Percentiles rank a stretch among this genome's conserved stretches.
phyloP scores from a whole-genome alignment of 2,888 invertebrate species.

The Anarsia innoxiella region DNA sequence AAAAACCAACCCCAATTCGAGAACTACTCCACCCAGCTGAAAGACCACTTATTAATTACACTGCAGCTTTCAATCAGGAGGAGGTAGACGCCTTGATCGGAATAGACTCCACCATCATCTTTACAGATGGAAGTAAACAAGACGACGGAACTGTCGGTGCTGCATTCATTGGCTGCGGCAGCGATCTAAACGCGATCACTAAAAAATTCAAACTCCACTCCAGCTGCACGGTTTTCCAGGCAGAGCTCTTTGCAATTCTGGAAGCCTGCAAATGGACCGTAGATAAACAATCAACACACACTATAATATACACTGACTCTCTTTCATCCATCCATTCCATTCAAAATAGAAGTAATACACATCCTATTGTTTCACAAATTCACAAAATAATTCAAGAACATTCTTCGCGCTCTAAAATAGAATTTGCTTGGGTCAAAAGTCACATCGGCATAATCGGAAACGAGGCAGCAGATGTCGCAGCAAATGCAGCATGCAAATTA shows the following conservation, averaged over 20 bases:
- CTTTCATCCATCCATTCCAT: not conserved
- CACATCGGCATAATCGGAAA: not conserved
- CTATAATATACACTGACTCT: not conserved
- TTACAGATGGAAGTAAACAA: conserved; percentile 5
- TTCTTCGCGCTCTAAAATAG: not conserved
- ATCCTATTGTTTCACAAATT: not conserved
- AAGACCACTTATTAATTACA: not conserved
- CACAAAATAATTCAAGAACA: not conserved
- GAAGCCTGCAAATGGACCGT: not conserved
- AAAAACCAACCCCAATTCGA: not conserved
- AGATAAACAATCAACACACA: not conserved
- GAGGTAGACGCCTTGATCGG: too few relatives aligned
- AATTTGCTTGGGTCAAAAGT: not conserved
- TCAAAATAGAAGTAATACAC: not conserved
- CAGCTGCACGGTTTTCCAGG: conserved; percentile 6
- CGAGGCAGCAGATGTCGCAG: not conserved
- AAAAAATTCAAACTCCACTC: not conserved
- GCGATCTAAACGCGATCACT: not conserved
- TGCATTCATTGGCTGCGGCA: not conserved
- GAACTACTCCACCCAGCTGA: conserved; percentile 5
- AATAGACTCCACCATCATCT: not conserved
- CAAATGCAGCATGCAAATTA: not conserved
- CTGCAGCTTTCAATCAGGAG: not conserved
- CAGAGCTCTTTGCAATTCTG: conserved; percentile 9
- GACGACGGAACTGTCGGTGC: not conserved